Evolutionary conservation across 2,888 invertebrate species (phyloP).

Genomic region (Erannis defoliaria): DNA sequence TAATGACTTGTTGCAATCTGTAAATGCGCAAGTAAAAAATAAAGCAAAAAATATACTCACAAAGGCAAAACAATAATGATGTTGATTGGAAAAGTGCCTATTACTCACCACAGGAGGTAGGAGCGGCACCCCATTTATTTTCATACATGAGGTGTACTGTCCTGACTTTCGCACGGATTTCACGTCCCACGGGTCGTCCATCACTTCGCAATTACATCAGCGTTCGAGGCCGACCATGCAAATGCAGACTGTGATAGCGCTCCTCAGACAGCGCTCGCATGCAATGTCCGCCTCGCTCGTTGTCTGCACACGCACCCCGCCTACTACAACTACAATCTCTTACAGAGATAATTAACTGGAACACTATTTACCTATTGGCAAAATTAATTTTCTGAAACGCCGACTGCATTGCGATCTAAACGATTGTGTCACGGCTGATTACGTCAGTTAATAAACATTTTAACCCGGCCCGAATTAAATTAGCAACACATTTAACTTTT

Average conservation of each 20-base stretch:
- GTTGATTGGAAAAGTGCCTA: conserved; percentile 9
- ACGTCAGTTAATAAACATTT: conserved; percentile 72
- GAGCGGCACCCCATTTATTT: conserved; percentile 90
- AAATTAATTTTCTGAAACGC: conserved; percentile 62
- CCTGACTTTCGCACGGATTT: conserved; percentile 74
- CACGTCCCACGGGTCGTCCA: conserved; percentile 83
- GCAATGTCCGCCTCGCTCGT: conserved; percentile 25
- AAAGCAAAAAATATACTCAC: not conserved
- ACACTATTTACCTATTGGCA: conserved; percentile 50
- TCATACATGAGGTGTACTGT: conserved; percentile 89
- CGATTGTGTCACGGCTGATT: conserved; percentile 79
- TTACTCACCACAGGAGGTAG: conserved; percentile 91
- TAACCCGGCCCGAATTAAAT: conserved; percentile 18
- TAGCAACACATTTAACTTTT: conserved; percentile 1
- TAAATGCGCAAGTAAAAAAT: conserved; percentile 18
- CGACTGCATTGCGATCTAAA: conserved; percentile 57
- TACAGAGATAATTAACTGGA: conserved; percentile 43
- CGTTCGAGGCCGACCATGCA: conserved; percentile 16
- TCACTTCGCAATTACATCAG: conserved; percentile 54
- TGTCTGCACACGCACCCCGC: conserved; percentile 21
- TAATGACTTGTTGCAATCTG: conserved; percentile 26
- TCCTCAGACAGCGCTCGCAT: conserved; percentile 30
- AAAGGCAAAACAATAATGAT: not conserved
- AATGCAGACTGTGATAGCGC: conserved; percentile 4
- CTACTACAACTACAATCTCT: conserved; percentile 9